Percentiles rank a stretch among this genome's conserved stretches.
Conservation (phyloP, 2,113 vertebrate species). For the Physeter macrocephalus region DNA sequence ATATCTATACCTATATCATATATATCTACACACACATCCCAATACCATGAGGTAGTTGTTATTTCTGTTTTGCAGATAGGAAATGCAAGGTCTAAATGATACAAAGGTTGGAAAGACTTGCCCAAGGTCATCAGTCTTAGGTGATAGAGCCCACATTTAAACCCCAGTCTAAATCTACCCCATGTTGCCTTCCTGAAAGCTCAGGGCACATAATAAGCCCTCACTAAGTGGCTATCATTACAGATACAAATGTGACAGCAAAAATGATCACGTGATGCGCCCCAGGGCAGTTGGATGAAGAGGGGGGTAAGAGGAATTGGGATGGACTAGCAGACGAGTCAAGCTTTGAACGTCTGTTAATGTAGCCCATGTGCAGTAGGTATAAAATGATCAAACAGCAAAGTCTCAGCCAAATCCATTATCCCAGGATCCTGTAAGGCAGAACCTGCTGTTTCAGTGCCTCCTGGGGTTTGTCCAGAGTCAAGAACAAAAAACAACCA, state of each 20-base stretch:
- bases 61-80: not conserved
- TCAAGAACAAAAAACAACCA: not conserved
- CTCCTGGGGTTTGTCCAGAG: not conserved
- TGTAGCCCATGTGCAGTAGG: rapidly evolving
- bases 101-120: not conserved
- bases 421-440: not conserved
- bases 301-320: not conserved
- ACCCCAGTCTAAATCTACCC: not conserved
- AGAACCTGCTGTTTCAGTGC: not conserved
- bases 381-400: not conserved
- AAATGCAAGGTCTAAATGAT: not conserved
- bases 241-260: not conserved
- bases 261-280: not conserved
- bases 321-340: not conserved
- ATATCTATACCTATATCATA: not conserved
- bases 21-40: no score
- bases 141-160: not conserved
- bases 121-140: not conserved
- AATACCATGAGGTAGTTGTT: not conserved
- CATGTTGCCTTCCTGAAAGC: not conserved
- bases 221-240: not conserved
- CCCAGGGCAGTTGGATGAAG: not conserved
- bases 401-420: not conserved
- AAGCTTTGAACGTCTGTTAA: not conserved
- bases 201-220: not conserved